These are phyloP conservation scores for Pundamilia nyererei DNA, from an alignment of 2,113 vertebrate genomes.

Conservation along the genomic window DNA sequence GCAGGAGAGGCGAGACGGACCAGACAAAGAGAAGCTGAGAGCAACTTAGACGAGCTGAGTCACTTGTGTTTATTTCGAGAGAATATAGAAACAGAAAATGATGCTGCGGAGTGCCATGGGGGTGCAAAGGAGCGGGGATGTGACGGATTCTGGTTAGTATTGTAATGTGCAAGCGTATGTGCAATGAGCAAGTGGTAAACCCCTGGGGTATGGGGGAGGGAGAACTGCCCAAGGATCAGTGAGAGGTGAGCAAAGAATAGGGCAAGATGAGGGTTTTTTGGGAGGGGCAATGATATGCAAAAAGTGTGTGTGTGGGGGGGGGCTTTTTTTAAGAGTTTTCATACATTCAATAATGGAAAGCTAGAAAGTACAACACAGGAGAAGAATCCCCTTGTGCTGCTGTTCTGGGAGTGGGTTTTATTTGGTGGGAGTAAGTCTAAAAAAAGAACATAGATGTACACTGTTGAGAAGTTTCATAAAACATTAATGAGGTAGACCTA, in stretches of 20 bases:
- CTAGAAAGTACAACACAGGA: not conserved
- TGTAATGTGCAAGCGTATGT: constrained; percentile 34
- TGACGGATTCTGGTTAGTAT: not conserved
- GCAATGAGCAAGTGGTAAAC: constrained; percentile 31
- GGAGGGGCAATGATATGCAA: not conserved
- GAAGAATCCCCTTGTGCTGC: not conserved
- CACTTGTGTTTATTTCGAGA: constrained; percentile 17
- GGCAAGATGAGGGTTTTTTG: not conserved
- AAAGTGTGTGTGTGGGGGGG: not conserved
- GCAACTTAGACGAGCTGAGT: constrained; percentile 13
- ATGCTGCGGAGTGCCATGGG: not conserved
- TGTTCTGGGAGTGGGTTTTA: not conserved
- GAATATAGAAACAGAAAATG: not conserved
- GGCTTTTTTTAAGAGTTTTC: not conserved
- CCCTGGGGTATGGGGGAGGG: constrained; percentile 42
- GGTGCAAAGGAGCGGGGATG: not conserved
- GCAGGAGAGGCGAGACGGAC: not conserved
- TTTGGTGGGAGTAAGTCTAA: not conserved
- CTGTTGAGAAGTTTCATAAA: not conserved
- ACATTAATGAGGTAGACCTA: constrained; percentile 6
- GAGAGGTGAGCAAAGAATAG: constrained; percentile 42
- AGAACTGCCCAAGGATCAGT: constrained; percentile 27
- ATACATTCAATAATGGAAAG: not conserved
- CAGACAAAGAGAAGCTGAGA: constrained; percentile 42
- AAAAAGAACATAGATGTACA: not conserved